A percentile compares a stretch with the other conserved stretches of the same genome.
Conservation (phyloP, 2,113 vertebrate genomes). For the Paracanthobrama guichenoti region DNA sequence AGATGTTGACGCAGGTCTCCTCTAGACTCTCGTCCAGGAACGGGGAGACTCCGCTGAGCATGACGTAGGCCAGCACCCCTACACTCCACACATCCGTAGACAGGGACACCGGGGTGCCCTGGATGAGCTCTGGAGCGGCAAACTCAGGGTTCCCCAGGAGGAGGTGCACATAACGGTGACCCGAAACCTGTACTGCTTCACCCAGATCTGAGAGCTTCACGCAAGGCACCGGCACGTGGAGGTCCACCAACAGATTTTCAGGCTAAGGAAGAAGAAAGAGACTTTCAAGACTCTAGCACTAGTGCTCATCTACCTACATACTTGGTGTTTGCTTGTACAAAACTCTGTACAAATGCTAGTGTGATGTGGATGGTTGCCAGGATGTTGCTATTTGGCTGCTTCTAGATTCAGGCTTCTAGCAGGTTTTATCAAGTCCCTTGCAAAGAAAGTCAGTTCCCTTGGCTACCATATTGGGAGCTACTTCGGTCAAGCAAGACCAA, state of each 20-base stretch:
- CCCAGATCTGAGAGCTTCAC: conserved; percentile 94
- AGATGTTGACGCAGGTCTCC: conserved; percentile 96
- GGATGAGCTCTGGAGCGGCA: conserved; percentile 92
- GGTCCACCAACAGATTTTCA: conserved; percentile 95
- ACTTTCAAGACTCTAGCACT: background rate
- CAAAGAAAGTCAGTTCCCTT: background rate
- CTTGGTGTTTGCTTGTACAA: background rate
- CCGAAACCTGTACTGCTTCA: conserved; percentile 91
- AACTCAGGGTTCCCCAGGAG: conserved; percentile 95
- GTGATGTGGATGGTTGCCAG: background rate
- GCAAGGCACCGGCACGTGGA: conserved; percentile 83
- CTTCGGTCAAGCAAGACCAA: background rate
- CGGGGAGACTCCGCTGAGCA: conserved; percentile 94
- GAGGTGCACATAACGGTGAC: conserved; percentile 89
- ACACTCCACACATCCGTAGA: conserved; percentile 94
- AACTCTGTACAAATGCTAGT: no score
- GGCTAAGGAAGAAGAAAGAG: conserved; percentile 75
- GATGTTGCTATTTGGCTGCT: background rate
- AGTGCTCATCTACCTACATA: background rate
- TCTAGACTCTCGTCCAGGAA: conserved; percentile 97
- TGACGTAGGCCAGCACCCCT: conserved; percentile 90
- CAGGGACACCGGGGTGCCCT: conserved; percentile 88
- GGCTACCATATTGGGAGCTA: no score
- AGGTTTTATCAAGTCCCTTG: background rate
- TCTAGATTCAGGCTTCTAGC: background rate